phyloP scores from a whole-genome alignment of 2,113 vertebrate species.

The Mesocricetus auratus region DNA sequence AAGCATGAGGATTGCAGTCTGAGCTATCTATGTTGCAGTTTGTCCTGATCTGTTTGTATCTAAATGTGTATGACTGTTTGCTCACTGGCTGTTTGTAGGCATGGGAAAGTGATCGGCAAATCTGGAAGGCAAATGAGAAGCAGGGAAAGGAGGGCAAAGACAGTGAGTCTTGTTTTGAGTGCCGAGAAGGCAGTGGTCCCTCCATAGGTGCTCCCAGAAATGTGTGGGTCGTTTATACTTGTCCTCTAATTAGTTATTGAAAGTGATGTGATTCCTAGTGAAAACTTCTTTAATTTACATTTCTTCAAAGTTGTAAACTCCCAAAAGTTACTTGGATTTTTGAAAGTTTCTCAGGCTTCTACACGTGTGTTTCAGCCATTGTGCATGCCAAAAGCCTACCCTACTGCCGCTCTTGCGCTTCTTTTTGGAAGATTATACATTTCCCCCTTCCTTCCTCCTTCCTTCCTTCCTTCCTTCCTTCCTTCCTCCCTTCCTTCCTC shows the following conservation, averaged over 20 bases:
- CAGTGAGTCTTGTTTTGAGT: not conserved
- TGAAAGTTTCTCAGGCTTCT: not conserved
- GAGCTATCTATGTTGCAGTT: not conserved
- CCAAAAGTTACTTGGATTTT: not conserved
- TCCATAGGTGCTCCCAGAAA: not conserved
- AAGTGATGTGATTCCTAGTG: not conserved
- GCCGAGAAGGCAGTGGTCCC: not conserved
- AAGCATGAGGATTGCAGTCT: rapidly evolving
- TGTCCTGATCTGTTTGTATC: too few relatives aligned
- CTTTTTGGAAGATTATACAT: not conserved
- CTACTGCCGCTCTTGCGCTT: not conserved
- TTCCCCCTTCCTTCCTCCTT: too few relatives aligned
- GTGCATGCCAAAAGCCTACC: not conserved
- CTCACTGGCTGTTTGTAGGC: not conserved
- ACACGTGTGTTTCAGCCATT: not conserved
- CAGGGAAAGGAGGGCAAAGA: not conserved
- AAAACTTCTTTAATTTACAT: not conserved
- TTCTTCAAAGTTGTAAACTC: not conserved
- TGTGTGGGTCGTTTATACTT: not conserved
- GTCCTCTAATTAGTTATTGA: not conserved
- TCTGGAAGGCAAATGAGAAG: not conserved
- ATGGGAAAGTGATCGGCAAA: not conserved
- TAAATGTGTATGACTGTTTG: not conserved
- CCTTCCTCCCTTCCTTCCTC: not conserved
- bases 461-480: not conserved